Percentiles rank a stretch among this genome's conserved stretches.
These are phyloP conservation scores for Plebejus anna DNA, from an alignment of 2,888 invertebrate species.

Conservation along the genomic window DNA sequence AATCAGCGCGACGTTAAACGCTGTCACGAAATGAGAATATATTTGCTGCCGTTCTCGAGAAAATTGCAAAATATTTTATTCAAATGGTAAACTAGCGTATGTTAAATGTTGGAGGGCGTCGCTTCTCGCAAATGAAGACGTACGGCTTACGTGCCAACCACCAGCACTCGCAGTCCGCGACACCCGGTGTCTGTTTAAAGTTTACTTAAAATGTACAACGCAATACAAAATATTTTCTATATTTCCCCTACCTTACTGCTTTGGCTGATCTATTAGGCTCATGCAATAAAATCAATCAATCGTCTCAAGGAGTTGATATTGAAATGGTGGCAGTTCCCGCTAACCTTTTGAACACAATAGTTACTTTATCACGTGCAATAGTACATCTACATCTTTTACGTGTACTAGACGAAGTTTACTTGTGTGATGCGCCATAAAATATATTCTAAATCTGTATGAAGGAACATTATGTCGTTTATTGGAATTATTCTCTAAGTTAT, in stretches of 20 bases:
- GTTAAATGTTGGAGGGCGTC: not conserved
- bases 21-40: not conserved
- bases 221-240: not conserved
- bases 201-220: not conserved
- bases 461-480: not conserved
- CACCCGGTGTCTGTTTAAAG: not conserved
- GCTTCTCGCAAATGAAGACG: not conserved
- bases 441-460: no score
- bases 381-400: not conserved
- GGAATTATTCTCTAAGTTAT: not conserved
- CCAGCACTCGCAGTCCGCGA: not conserved
- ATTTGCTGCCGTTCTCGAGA: not conserved
- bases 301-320: no score
- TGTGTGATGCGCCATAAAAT: no score
- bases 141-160: not conserved
- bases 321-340: no score
- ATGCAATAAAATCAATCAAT: not conserved
- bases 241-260: not conserved
- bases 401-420: not conserved
- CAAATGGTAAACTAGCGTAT: not conserved
- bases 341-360: no score
- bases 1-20: not conserved
- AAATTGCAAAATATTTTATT: slow-evolving; percentile 1
- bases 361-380: no score
- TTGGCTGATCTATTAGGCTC: not conserved